Conservation (phyloP, 1,140 invertebrate genomes). For the Eumeta japonica region DNA sequence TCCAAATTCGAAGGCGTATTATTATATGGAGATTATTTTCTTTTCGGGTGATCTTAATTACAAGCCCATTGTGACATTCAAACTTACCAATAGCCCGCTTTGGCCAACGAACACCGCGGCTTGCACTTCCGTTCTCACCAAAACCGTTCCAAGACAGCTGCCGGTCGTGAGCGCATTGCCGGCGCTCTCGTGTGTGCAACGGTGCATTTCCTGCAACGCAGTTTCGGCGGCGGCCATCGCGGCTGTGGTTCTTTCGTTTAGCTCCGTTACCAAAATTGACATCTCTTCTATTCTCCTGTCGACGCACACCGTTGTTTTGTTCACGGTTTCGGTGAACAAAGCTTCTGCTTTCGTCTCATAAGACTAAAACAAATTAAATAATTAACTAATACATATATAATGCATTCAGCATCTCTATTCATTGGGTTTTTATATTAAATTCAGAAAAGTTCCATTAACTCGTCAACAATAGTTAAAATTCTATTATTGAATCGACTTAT, state of each 20-base stretch:
- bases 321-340: constrained; percentile 21
- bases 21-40: no score
- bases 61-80: no score
- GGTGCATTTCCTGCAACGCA: constrained; percentile 22
- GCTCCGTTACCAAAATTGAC: constrained; percentile 14
- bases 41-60: no score
- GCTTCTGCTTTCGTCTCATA: constrained; percentile 16
- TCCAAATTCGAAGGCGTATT: no score
- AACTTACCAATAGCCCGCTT: constrained; percentile 24
- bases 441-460: no score
- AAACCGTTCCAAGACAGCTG: constrained; percentile 24
- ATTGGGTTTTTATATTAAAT: no score
- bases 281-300: constrained; percentile 25
- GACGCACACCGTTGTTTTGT: constrained; percentile 23
- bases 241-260: constrained; percentile 8
- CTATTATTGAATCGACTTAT: no score
- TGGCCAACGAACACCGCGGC: constrained; percentile 22
- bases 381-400: constrained; percentile 2
- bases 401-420: not conserved
- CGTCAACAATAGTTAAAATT: no score
- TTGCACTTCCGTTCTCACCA: constrained; percentile 25
- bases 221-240: constrained; percentile 11
- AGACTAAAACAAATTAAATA: constrained; percentile 23
- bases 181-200: constrained; percentile 17
- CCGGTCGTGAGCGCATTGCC: constrained; percentile 19